Evolutionary conservation across 2,888 invertebrate genomes (phyloP), one percentile per base, ranked within the genome.

Genomic region (Falcaria lacertinaria): DNA sequence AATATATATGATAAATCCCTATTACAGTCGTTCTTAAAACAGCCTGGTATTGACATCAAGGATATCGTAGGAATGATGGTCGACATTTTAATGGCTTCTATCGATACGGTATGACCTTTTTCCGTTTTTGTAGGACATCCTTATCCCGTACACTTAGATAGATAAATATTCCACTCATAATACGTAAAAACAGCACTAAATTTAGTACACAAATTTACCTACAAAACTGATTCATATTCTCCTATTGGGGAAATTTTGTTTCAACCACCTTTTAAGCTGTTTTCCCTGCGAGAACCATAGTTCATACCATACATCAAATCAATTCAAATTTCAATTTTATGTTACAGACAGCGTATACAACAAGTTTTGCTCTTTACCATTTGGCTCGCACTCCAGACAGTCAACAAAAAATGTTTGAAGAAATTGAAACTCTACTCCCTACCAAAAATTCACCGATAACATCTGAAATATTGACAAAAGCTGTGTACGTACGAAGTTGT

Each of bases 41-140:
- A 93, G 47, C 89, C 93, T 0, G 92, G 92, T 56, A 71, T 96
- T 3, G 94, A 95, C 73, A 82, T 92, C 15, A 94, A 93, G 67
- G 97, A 97, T 75, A 90, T 97, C n/a, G 89, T 94, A 36, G 96
- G 96, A 43, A 94, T 96, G 90, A 92, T 94, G 45, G 94, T 95
- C 33, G 97, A 97, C 77, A 92, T 96, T 69, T 77, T 97, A 16
- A 90, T 97, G 69, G 97, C 96, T 41, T 96, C 96, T 44, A 93
- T 97, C 44, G 97, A 97, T 69, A 97, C 97, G 48, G 95, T 95
- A 85, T 11, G n/a, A n/a, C n/a, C n/a, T n/a, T n/a, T n/a, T n/a
- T n/a, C n/a, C n/a, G n/a, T n/a, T n/a, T n/a, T n/a, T n/a, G n/a
- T n/a, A n/a, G n/a, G n/a, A n/a, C n/a, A n/a, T n/a, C n/a, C n/a